Percentiles rank a stretch among this genome's conserved stretches.
Conservation (phyloP, 2,797 vertebrate genomes). For the Oreochromis mossambicus region DNA sequence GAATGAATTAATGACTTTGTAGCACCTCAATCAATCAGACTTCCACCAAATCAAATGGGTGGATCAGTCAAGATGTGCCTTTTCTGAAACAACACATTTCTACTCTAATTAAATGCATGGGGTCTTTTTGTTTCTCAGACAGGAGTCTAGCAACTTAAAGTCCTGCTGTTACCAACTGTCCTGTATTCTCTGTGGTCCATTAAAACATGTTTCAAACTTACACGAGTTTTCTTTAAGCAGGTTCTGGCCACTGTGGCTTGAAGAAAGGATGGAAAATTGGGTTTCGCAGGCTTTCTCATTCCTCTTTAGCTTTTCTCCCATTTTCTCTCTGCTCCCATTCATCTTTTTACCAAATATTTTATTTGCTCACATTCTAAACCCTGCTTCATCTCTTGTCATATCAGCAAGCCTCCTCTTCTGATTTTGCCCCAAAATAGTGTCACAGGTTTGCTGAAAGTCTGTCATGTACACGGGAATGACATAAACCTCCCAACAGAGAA, state of each 20-base stretch:
- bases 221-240: slow-evolving; percentile 20
- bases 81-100: not conserved
- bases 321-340: not conserved
- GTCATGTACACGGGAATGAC: not conserved
- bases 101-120: not conserved
- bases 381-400: not conserved
- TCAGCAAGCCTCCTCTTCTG: not conserved
- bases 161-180: not conserved
- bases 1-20: not conserved
- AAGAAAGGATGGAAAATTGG: not conserved
- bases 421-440: not conserved
- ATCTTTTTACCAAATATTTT: not conserved
- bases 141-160: not conserved
- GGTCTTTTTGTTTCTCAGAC: slow-evolving; percentile 1
- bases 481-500: not conserved
- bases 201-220: not conserved
- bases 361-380: slow-evolving; percentile 2
- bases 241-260: not conserved
- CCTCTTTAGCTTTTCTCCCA: not conserved
- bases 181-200: not conserved
- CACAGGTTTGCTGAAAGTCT: not conserved
- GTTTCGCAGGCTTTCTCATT: not conserved
- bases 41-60: not conserved
- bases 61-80: not conserved
- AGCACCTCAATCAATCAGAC: not conserved